Conservation (phyloP, 2,888 invertebrate genomes). For the Bugulina stolonifera region DNA sequence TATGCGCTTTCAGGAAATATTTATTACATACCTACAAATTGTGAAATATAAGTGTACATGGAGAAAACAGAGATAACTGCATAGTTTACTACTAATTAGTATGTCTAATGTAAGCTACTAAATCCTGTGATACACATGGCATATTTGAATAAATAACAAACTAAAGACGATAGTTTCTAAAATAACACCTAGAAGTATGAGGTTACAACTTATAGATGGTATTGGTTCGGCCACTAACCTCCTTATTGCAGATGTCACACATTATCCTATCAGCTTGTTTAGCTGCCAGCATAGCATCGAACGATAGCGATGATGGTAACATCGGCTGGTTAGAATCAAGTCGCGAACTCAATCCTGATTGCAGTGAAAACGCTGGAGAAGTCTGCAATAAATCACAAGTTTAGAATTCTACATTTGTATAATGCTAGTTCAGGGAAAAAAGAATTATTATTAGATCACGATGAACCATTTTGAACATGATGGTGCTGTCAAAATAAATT, state of each 20-base stretch:
- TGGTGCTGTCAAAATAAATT: too few relatives aligned
- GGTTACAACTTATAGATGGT: too few relatives aligned
- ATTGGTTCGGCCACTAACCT: constrained; percentile 55
- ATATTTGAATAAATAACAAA: too few relatives aligned
- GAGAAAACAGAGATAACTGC: neutral
- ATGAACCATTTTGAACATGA: too few relatives aligned
- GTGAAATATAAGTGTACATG: neutral
- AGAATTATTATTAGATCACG: too few relatives aligned
- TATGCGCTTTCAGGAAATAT: constrained; percentile 98
- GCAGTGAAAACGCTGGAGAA: constrained; percentile 2
- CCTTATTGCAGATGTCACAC: constrained; percentile 96
- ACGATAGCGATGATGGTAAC: constrained; percentile 37
- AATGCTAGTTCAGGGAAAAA: too few relatives aligned
- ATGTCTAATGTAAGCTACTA: too few relatives aligned
- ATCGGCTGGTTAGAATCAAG: neutral
- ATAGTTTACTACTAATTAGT: neutral
- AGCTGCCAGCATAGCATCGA: constrained; percentile 51
- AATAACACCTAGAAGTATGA: too few relatives aligned
- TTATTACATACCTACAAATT: constrained; percentile 78
- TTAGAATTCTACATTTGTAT: too few relatives aligned
- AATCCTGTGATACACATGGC: too few relatives aligned
- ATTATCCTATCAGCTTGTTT: constrained; percentile 51
- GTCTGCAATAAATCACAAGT: constrained; percentile 5
- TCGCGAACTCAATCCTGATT: neutral
- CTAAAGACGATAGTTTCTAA: too few relatives aligned